Percentiles rank a stretch among this genome's conserved stretches.
Evolutionary conservation across 2,888 invertebrate genomes (phyloP).

Genomic region (Dermolepida albohirtum): DNA sequence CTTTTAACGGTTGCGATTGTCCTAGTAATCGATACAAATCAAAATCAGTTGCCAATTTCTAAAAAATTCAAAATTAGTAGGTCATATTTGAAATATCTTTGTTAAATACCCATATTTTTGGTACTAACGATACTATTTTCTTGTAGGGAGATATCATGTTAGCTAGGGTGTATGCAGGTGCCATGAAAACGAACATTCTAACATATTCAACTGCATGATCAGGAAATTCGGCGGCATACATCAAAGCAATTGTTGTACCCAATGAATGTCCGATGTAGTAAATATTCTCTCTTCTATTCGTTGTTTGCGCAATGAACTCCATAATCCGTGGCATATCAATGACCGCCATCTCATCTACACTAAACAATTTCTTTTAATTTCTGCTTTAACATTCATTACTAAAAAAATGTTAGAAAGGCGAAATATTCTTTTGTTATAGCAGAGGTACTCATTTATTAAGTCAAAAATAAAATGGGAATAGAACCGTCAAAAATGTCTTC

Average conservation of each 20-base stretch:
- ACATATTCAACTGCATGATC: slow-evolving; percentile 68
- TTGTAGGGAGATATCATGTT: slow-evolving; percentile 73
- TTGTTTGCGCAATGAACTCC: slow-evolving; percentile 66
- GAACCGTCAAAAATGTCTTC: too few relatives aligned
- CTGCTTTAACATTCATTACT: not conserved
- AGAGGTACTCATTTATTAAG: too few relatives aligned
- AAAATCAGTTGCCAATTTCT: slow-evolving; percentile 55
- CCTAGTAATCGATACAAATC: slow-evolving; percentile 54
- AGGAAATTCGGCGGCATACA: slow-evolving; percentile 69
- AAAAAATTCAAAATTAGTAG: slow-evolving; percentile 40
- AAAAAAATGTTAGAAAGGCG: not conserved
- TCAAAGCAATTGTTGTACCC: slow-evolving; percentile 70
- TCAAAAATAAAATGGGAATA: too few relatives aligned
- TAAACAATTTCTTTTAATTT: slow-evolving; percentile 25
- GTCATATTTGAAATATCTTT: not conserved
- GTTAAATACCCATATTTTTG: slow-evolving; percentile 66
- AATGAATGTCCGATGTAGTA: slow-evolving; percentile 73
- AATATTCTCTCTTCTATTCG: slow-evolving; percentile 56
- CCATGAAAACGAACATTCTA: slow-evolving; percentile 67
- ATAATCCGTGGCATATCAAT: slow-evolving; percentile 70
- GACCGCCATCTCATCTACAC: slow-evolving; percentile 44
- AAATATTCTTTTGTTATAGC: too few relatives aligned
- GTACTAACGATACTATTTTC: slow-evolving; percentile 72
- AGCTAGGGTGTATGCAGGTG: slow-evolving; percentile 72
- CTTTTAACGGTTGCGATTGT: slow-evolving; percentile 54